A percentile compares a stretch with the other conserved stretches of the same genome.
Evolutionary conservation across 2,888 invertebrate genomes (phyloP).

Genomic region (Drosophila paranaensis): DNA sequence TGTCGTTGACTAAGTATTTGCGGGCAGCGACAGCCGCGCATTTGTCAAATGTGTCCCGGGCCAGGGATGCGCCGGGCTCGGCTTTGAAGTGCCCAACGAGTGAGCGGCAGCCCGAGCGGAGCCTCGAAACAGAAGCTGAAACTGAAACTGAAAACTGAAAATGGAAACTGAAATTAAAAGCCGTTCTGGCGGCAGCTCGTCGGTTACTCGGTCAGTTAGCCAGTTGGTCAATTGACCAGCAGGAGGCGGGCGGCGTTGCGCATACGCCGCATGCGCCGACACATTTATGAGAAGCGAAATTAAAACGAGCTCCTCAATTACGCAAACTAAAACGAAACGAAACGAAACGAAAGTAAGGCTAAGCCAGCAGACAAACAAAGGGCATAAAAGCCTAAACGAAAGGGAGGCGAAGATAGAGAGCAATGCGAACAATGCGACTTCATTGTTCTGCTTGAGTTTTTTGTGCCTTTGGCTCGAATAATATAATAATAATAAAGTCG

Average conservation of each 20-base stretch:
- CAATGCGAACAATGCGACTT: constrained; percentile 53
- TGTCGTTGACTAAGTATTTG: constrained; percentile 67
- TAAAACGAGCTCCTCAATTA: constrained; percentile 79
- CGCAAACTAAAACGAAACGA: constrained; percentile 72
- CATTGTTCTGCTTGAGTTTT: constrained; percentile 26
- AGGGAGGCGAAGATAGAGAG: constrained; percentile 9
- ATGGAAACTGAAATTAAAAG: constrained; percentile 28
- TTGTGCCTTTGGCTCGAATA: constrained; percentile 36
- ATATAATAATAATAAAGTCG: constrained; percentile 76
- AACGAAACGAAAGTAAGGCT: constrained; percentile 65
- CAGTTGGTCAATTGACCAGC: constrained; percentile 34
- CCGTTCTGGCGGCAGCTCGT: constrained; percentile 14
- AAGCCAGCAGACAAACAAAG: constrained; percentile 49
- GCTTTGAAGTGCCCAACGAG: constrained; percentile 40
- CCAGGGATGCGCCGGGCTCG: constrained; percentile 22
- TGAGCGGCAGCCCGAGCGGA: background rate
- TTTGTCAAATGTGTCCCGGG: constrained; percentile 52
- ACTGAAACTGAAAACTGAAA: constrained; percentile 15
- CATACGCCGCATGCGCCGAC: constrained; percentile 54
- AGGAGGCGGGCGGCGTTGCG: constrained; percentile 7
- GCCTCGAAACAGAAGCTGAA: constrained; percentile 7
- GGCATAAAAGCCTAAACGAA: constrained; percentile 51
- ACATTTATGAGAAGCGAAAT: constrained; percentile 58
- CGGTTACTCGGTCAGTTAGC: constrained; percentile 15
- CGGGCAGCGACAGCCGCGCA: constrained; percentile 47